A percentile compares a stretch with the other conserved stretches of the same genome.
Evolutionary conservation across 2,113 vertebrate genomes (phyloP).

Genomic region (Lepus europaeus): DNA sequence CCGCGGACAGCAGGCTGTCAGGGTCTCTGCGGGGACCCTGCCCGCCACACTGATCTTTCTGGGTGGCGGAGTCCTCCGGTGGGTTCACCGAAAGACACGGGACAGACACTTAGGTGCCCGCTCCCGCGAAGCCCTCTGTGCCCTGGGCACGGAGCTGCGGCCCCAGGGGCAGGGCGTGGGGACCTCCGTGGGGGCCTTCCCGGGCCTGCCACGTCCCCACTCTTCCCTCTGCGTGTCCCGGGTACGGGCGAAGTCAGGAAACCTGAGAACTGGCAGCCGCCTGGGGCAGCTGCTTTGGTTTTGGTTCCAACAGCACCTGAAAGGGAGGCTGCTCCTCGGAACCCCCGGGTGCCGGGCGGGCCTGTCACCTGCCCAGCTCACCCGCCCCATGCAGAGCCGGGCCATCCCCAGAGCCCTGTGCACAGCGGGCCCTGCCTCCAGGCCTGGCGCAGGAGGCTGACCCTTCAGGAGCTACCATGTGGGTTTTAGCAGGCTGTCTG

Average conservation of each 20-base stretch:
- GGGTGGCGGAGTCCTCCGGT: too few species aligned
- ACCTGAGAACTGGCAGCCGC: neutral
- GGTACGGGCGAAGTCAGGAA: neutral
- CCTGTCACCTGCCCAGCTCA: accelerated
- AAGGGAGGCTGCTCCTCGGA: neutral
- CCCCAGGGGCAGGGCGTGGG: accelerated
- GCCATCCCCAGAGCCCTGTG: too few species aligned
- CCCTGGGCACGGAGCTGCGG: accelerated
- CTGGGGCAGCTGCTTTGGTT: neutral
- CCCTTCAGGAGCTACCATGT: accelerated
- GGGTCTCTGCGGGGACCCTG: too few species aligned
- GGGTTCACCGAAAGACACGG: accelerated
- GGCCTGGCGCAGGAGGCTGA: accelerated
- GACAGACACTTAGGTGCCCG: accelerated
- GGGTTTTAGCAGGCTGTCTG: too few species aligned
- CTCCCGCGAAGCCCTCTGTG: accelerated
- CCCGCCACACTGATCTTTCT: too few species aligned
- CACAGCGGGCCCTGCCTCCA: neutral
- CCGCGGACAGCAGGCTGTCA: neutral
- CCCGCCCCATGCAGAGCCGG: accelerated
- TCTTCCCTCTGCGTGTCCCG: neutral
- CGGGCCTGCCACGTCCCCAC: accelerated
- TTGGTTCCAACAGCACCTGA: neutral
- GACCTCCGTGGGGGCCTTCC: accelerated
- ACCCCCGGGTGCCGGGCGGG: accelerated